Conservation (phyloP, 2,797 vertebrate species). For the Melanotaenia maccullochi region DNA sequence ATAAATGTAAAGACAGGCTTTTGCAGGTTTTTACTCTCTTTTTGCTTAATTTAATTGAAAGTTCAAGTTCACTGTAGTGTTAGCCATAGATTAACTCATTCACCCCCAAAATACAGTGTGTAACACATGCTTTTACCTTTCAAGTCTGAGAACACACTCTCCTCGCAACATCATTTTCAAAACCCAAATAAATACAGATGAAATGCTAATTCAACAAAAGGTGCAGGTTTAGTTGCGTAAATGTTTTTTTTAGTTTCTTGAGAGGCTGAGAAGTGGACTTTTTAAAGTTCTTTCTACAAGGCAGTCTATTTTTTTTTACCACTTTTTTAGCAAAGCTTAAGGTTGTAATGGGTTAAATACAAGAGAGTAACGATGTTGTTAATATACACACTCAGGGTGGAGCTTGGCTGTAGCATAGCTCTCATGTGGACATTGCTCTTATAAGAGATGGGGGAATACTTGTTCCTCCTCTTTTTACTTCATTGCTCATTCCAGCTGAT, state of each 20-base stretch:
- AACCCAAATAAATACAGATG: neutral
- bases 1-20: too few relatives aligned
- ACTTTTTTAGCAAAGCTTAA: neutral
- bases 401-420: conserved; percentile 15
- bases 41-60: neutral
- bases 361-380: conserved; percentile 21
- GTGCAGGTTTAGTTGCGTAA: too few relatives aligned
- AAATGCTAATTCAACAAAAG: neutral
- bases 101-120: neutral
- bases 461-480: conserved; percentile 19
- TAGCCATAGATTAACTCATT: neutral
- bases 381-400: conserved; percentile 34
- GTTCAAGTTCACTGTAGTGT: neutral
- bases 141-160: neutral
- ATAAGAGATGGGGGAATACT: conserved; percentile 16
- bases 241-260: neutral
- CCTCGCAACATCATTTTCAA: neutral
- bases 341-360: conserved; percentile 2
- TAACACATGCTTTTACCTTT: neutral
- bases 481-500: conserved; percentile 20
- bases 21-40: too few relatives aligned
- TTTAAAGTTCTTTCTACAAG: neutral
- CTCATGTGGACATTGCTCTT: conserved; percentile 30
- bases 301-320: neutral
- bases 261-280: too few relatives aligned